Conservation (phyloP, 23 tunicate genomes). For the Ascidia mentula region DNA sequence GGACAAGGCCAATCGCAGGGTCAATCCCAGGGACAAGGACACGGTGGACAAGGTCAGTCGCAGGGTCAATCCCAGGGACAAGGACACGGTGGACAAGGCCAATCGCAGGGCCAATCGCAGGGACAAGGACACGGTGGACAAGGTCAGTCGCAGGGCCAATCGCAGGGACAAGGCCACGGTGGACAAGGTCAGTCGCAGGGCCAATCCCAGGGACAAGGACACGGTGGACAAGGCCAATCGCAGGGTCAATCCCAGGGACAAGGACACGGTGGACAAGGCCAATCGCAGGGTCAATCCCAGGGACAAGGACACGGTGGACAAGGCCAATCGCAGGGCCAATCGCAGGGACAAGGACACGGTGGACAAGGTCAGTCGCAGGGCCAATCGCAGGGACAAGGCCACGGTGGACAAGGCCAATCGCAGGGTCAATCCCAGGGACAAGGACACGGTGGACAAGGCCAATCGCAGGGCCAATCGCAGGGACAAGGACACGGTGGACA, state of each 20-base stretch:
- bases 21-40: slow-evolving; percentile 2
- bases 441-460: slow-evolving; percentile 9
- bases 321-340: slow-evolving; percentile 4
- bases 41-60: slow-evolving; percentile 6
- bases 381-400: slow-evolving; percentile 16
- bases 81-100: neutral
- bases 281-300: slow-evolving; percentile 8
- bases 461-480: slow-evolving; percentile 12
- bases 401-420: no score
- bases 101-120: slow-evolving; percentile 14
- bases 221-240: slow-evolving; percentile 13
- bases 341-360: slow-evolving; percentile 23
- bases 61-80: slow-evolving; percentile 24
- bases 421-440: slow-evolving; percentile 15
- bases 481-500: slow-evolving; percentile 7
- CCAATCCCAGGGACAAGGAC: slow-evolving; percentile 18
- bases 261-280: neutral
- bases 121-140: slow-evolving; percentile 8
- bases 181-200: slow-evolving; percentile 13
- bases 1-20: neutral
- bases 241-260: slow-evolving; percentile 12
- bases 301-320: slow-evolving; percentile 22
- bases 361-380: slow-evolving; percentile 5
- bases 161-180: slow-evolving; percentile 14
- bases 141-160: slow-evolving; percentile 12